phyloP scores from a whole-genome alignment of 2,888 invertebrate genomes.

The Desoria tigrina region DNA sequence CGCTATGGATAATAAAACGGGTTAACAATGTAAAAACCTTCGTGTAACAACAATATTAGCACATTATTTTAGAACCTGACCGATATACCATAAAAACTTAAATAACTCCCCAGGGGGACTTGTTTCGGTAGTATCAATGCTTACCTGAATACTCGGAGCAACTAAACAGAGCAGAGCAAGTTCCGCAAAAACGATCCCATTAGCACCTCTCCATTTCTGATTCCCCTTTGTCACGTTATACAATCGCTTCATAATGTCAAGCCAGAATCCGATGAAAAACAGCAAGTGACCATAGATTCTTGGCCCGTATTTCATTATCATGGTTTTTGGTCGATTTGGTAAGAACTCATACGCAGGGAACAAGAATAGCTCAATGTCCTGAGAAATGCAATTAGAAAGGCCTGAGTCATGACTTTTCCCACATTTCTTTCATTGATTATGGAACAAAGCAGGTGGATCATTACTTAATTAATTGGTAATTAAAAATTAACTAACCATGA shows the following conservation, averaged over 20 bases:
- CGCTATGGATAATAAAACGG: no score
- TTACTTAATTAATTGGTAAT: no score
- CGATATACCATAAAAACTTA: no score
- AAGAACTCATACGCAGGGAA: slow-evolving; percentile 66
- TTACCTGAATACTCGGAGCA: slow-evolving; percentile 31
- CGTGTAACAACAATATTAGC: no score
- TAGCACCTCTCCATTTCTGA: slow-evolving; percentile 29
- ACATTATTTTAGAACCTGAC: no score
- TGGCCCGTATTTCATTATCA: slow-evolving; percentile 55
- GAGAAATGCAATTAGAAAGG: neutral
- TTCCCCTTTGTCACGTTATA: slow-evolving; percentile 26
- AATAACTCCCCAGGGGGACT: no score
- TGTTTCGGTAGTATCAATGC: no score
- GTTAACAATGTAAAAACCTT: no score
- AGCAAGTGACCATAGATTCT: slow-evolving; percentile 60
- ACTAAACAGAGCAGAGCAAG: slow-evolving; percentile 29
- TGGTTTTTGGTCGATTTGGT: slow-evolving; percentile 31
- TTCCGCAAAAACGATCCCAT: slow-evolving; percentile 36
- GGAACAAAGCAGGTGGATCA: no score
- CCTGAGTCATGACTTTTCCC: no score
- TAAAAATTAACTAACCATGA: slow-evolving; percentile 47
- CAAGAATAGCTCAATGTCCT: slow-evolving; percentile 51
- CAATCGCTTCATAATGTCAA: slow-evolving; percentile 28
- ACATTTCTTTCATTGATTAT: no score
- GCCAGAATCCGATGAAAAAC: slow-evolving; percentile 29